These are phyloP conservation scores for Hippocampus barbouri DNA, from an alignment of 2,113 vertebrate species.

Conservation along the genomic window DNA sequence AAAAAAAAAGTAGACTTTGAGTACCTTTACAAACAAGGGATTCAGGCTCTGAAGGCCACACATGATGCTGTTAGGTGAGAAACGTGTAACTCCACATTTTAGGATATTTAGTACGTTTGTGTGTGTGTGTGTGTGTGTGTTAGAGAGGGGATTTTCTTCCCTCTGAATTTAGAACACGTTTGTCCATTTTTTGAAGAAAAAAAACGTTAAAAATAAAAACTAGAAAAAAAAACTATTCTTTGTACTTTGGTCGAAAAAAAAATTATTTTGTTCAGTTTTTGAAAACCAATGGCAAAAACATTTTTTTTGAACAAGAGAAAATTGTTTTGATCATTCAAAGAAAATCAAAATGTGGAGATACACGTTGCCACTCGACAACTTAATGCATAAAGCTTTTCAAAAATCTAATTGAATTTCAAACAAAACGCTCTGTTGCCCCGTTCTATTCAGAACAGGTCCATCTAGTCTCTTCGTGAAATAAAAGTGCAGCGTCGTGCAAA, in stretches of 20 bases:
- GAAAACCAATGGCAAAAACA: not conserved
- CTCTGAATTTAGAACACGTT: not conserved
- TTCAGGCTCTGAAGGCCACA: conserved; percentile 69
- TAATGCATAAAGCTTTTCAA: conserved; percentile 59
- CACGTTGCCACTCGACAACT: not conserved
- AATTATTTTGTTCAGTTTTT: not conserved
- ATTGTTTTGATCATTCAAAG: not conserved
- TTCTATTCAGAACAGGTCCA: conserved; percentile 39
- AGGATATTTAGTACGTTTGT: not conserved
- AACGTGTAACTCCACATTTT: not conserved
- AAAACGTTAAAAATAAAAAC: no score
- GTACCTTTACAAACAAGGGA: conserved; percentile 67
- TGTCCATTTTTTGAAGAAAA: not conserved
- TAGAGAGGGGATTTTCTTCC: not conserved
- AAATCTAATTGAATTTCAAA: conserved; percentile 13
- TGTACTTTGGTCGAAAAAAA: no score
- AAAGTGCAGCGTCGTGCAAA: conserved; percentile 99
- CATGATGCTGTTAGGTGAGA: conserved; percentile 27
- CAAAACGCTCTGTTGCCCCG: conserved; percentile 39
- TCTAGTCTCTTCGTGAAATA: conserved; percentile 70
- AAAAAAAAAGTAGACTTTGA: conserved; percentile 19
- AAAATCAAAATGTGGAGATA: not conserved
- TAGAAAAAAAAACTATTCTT: no score
- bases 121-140: no score
- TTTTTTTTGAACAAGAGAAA: no score